Percentiles rank a stretch among this genome's conserved stretches.
Conservation (phyloP, 1,140 invertebrate genomes). For the Zaprionus camerounensis region DNA sequence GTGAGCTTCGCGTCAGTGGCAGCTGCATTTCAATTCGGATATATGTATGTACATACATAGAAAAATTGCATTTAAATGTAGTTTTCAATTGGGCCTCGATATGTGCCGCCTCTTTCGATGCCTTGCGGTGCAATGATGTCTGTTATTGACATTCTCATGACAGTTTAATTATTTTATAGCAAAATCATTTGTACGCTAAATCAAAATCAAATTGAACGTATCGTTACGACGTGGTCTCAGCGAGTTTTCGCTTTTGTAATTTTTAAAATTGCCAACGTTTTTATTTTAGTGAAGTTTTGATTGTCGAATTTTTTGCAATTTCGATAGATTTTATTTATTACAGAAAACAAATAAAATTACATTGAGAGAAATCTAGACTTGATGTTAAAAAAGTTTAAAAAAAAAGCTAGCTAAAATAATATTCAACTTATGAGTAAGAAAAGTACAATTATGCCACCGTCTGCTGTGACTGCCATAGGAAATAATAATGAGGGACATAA, state of each 20-base stretch:
- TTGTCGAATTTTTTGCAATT: neutral
- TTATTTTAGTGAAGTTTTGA: neutral
- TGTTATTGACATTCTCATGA: slow-evolving; percentile 71
- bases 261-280: neutral
- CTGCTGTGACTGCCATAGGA: neutral
- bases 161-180: slow-evolving; percentile 78
- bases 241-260: neutral
- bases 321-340: neutral
- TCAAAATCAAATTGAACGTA: slow-evolving; percentile 36
- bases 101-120: slow-evolving; percentile 10
- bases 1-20: slow-evolving; percentile 16
- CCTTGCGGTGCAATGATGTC: slow-evolving; percentile 33
- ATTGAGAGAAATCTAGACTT: neutral
- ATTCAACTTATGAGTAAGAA: neutral
- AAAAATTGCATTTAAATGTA: slow-evolving; percentile 61
- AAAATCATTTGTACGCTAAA: slow-evolving; percentile 50
- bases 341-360: neutral
- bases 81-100: slow-evolving; percentile 38
- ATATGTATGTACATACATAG: too few relatives aligned
- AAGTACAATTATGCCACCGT: too few relatives aligned
- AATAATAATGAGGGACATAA: slow-evolving; percentile 26
- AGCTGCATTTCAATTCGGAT: slow-evolving; percentile 70
- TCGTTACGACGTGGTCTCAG: neutral
- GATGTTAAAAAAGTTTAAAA: too few relatives aligned
- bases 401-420: neutral